Evolutionary conservation across 2,797 vertebrate species (phyloP), one percentile per base, ranked within the genome.

Genomic region (Onychomys leucogaster): DNA sequence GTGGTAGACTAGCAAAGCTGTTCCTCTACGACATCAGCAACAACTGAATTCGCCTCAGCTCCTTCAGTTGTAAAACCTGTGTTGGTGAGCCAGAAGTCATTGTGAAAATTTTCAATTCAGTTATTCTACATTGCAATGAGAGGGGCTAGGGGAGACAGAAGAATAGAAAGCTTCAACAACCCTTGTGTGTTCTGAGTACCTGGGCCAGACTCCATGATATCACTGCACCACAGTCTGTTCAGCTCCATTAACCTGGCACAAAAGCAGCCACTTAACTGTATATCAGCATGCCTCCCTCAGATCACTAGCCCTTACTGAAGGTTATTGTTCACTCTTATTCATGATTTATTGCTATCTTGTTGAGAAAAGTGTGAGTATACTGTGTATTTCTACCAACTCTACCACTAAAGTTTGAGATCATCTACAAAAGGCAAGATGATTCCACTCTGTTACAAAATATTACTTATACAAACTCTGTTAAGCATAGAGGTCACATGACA

Each of bases 391-490:
- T 10, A 91, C 29, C 43, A 55, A 52, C 34, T 46, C 13, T 55
- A n/a, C 32, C 0, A 7, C 59, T 67, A 83, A 75, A 49, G 46
- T 37, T 41, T 89, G 11, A 25, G 46, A 27, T 69, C 41, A 75
- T 63, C 9, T 78, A 32, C 2, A 63, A 85, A 76, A 93, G n/a
- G 59, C 6, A 86, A 57, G 6, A 37, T 85, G 41, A 76, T 90
- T 75, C 12, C 11, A 84, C 16, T 16, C 71, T 52, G 34, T n/a
- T 78, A 32, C 3, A 4, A 84, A 69, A 13, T 52, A 3, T 75
- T 90, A 95, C 10, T 94, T 95, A 37, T 73, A n/a, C 82, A 88
- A 21, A 1, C 8, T 77, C 55, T 86, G 5, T 43, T 84, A 95
- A 76, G 55, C 67, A 91, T 92, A 27, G 6, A 80, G 21, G 6